Base-by-base conservation (phyloP, 92 coral and sea anemone species). In the Montipora capitata region DNA sequence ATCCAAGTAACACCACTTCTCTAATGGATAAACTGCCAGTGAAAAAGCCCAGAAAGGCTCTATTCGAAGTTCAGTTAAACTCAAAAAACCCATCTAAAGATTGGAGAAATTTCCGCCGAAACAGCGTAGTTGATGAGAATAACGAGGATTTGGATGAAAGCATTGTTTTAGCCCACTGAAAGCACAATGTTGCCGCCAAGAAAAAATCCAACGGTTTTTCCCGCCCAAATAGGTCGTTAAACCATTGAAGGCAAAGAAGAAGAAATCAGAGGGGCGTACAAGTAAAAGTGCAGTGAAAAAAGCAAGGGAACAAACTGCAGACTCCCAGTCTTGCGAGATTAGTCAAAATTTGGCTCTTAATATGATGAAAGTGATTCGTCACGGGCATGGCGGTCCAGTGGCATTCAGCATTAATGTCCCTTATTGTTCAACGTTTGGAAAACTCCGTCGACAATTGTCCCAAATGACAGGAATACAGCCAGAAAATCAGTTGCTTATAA, bases 311-410 rank as follows among this genome's bases (percentile, higher is more conserved):
- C 79, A 78, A 78, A 78, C 85, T 58, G 40, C 20, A 9, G 5
- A 87, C 73, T 54, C 71, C 71, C 75, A 87, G 89, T 85, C 82
- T 49, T 64, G 20, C 48, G 82, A 85, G 48, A 85, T 85, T 5
- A 40, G 45, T 35, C 51, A 78, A 85, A 85, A 11, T 35, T 77
- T 72, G 42, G 74, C 57, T 84, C 14, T 40, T 40, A 16, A 74
- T 27, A 27, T 27, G 73, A 84, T 84, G 88, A 84, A 43, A 14
- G 51, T 84, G 69, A 3, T 63, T 74, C 82, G 82, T 54, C 79
- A 56, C 75, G 40, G 72, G 70, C 40, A 0, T 38, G 64, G 63
- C 38, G 38, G 65, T 14, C 61, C 86, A 14, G 77, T 69, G 77
- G 78, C 69, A 54, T 81, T 69, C 68, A 81, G 9, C 2, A 14